Evolutionary conservation across 1,140 invertebrate genomes (phyloP).

Genomic region (Orius insidiosus): DNA sequence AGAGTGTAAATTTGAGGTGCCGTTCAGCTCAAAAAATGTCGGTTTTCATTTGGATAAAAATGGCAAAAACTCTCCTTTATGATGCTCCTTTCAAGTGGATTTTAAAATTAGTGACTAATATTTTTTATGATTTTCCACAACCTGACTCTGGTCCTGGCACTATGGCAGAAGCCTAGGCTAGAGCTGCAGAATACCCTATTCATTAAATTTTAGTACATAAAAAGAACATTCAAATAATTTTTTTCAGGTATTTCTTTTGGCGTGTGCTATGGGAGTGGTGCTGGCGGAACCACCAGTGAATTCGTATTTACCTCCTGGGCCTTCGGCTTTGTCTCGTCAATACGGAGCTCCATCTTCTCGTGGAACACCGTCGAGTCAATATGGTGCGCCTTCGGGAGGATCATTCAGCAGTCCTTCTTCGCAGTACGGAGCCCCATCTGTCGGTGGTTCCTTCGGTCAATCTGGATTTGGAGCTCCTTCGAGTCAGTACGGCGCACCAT

Average conservation of each 20-base stretch:
- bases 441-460: neutral
- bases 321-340: neutral
- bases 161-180: too few species aligned
- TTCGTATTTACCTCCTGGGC: neutral
- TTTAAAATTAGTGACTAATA: too few species aligned
- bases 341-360: neutral
- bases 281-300: conserved; percentile 3
- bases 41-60: too few species aligned
- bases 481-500: conserved; percentile 9
- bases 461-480: conserved; percentile 7
- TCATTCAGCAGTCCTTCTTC: neutral
- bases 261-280: neutral
- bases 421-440: conserved; percentile 8
- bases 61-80: too few species aligned
- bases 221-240: too few species aligned
- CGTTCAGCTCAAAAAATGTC: too few species aligned
- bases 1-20: too few species aligned
- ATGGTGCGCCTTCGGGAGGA: conserved; percentile 3
- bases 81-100: too few species aligned
- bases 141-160: too few species aligned
- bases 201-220: too few species aligned
- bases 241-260: neutral
- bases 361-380: conserved; percentile 11
- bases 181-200: too few species aligned
- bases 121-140: too few species aligned